Evolutionary conservation across 2,888 invertebrate species (phyloP).

Genomic region (Agrilus mali): DNA sequence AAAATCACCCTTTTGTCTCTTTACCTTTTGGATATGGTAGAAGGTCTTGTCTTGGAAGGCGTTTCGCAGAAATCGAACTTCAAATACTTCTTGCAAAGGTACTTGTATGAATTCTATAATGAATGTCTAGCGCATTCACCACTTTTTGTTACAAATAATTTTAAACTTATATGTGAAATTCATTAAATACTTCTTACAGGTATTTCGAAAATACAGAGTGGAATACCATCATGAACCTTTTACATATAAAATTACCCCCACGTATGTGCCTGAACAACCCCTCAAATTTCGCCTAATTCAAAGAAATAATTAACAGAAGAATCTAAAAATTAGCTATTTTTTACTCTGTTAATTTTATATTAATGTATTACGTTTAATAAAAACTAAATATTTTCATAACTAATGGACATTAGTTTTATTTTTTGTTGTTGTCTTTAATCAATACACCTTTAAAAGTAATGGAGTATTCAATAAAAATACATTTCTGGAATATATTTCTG

Average conservation of each 20-base stretch:
- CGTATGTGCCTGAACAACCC: conserved; percentile 60
- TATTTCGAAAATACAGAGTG: conserved; percentile 57
- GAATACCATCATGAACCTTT: conserved; percentile 54
- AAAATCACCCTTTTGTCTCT: conserved; percentile 62
- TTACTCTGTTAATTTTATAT: no score
- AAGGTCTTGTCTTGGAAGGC: conserved; percentile 63
- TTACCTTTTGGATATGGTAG: conserved; percentile 67
- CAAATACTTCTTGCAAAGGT: conserved; percentile 64
- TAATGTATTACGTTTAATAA: no score
- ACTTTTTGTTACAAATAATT: neutral
- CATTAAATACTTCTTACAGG: conserved; percentile 36
- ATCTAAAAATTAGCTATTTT: no score
- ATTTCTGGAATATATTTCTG: no score
- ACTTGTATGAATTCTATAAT: conserved; percentile 1
- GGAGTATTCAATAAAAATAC: no score
- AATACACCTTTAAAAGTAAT: no score
- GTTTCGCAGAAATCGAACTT: conserved; percentile 72
- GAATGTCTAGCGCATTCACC: neutral
- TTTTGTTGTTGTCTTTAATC: no score
- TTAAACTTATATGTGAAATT: conserved; percentile 1
- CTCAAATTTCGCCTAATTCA: conserved; percentile 48
- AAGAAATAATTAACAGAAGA: neutral
- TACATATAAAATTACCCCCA: conserved; percentile 59
- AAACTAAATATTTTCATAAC: no score
- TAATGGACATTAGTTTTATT: no score